These are phyloP conservation scores for Hemicentrotus pulcherrimus DNA, from an alignment of 35 echinoderm and acorn worm species.

Conservation along the genomic window DNA sequence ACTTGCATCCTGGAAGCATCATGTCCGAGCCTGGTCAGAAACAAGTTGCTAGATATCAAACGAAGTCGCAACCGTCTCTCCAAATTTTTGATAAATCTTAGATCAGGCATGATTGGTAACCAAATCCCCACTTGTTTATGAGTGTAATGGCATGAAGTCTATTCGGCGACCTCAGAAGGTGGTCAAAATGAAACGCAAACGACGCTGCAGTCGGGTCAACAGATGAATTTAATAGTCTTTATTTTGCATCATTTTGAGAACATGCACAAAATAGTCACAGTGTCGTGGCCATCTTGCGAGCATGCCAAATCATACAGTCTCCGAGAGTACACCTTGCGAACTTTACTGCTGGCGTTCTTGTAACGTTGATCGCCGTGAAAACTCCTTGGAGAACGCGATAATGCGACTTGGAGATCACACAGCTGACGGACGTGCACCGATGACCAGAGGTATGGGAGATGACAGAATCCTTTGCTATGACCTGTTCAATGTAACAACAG, in stretches of 20 bases:
- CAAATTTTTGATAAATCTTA: too few relatives aligned
- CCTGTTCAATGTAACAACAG: background rate
- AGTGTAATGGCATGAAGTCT: too few relatives aligned
- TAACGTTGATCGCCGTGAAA: background rate
- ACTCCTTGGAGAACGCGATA: background rate
- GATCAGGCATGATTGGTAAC: too few relatives aligned
- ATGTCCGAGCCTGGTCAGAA: background rate
- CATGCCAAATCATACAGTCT: background rate
- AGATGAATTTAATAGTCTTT: too few relatives aligned
- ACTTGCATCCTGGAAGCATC: background rate
- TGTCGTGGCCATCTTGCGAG: background rate
- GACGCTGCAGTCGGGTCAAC: too few relatives aligned
- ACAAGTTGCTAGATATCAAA: background rate
- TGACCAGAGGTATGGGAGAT: background rate
- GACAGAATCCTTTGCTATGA: background rate
- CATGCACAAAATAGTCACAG: background rate
- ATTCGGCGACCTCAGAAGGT: too few relatives aligned
- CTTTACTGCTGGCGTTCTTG: background rate
- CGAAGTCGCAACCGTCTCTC: background rate
- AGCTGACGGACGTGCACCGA: too few relatives aligned
- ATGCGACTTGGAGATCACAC: too few relatives aligned
- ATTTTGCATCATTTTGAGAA: too few relatives aligned
- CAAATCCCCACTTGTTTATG: too few relatives aligned
- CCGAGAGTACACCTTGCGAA: background rate
- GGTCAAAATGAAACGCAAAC: too few relatives aligned